Evolutionary conservation across 2,797 vertebrate species (phyloP).

Genomic region (Diglossa cyanea): DNA sequence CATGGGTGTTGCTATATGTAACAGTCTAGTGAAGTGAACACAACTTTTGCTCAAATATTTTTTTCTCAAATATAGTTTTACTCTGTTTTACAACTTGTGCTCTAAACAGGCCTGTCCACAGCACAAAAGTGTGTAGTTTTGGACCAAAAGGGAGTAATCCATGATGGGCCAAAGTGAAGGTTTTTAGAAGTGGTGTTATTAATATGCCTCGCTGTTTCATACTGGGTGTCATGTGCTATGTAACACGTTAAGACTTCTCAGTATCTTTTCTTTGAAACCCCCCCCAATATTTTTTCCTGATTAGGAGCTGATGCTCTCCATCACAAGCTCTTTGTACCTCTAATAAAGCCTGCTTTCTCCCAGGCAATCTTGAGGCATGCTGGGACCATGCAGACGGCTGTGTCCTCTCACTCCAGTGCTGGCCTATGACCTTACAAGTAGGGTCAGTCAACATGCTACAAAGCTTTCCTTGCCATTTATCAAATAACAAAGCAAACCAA

Average conservation of each 20-base stretch:
- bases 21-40: not conserved
- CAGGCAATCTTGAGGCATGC: slow-evolving; percentile 60
- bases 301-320: slow-evolving; percentile 20
- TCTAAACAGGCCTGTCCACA: not conserved
- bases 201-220: not conserved
- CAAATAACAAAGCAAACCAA: slow-evolving; percentile 37
- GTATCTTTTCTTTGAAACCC: not conserved
- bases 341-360: slow-evolving; percentile 52
- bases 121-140: not conserved
- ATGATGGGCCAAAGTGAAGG: not conserved
- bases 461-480: slow-evolving; percentile 61
- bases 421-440: slow-evolving; percentile 39
- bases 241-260: fast-evolving
- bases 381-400: slow-evolving; percentile 9
- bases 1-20: not conserved
- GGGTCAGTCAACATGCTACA: slow-evolving; percentile 34
- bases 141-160: not conserved
- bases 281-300: not conserved
- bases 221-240: fast-evolving
- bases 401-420: slow-evolving; percentile 3
- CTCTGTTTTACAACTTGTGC: not conserved
- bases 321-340: slow-evolving; percentile 13
- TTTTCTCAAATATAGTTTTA: not conserved
- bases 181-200: not conserved
- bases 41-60: not conserved